phyloP scores from a whole-genome alignment of 2,888 invertebrate genomes.

The Cataglyphis cursor region DNA sequence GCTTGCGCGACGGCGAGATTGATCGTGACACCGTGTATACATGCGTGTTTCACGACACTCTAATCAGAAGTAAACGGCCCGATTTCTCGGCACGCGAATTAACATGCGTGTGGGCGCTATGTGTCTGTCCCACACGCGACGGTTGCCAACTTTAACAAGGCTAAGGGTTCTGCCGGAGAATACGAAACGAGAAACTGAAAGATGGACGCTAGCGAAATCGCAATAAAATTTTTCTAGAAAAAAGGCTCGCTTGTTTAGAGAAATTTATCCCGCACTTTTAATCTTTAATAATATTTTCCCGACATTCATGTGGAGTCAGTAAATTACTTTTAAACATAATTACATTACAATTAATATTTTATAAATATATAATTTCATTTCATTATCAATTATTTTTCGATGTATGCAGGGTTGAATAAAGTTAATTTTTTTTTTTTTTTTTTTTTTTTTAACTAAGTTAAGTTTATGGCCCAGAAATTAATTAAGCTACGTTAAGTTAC shows the following conservation, averaged over 20 bases:
- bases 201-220: neutral
- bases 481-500: too few relatives aligned
- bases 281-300: neutral
- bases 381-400: neutral
- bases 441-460: too few relatives aligned
- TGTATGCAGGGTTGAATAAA: neutral
- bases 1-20: neutral
- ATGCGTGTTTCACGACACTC: conserved; percentile 29
- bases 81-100: conserved; percentile 70
- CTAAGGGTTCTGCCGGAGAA: neutral
- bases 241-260: neutral
- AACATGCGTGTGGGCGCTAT: conserved; percentile 50
- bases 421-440: too few relatives aligned
- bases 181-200: neutral
- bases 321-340: neutral
- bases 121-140: conserved; percentile 25
- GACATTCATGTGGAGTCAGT: neutral
- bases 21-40: conserved; percentile 26
- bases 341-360: neutral
- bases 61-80: conserved; percentile 56
- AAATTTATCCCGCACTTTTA: neutral
- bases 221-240: neutral
- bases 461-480: too few relatives aligned
- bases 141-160: conserved; percentile 47
- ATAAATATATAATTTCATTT: neutral